phyloP scores from a whole-genome alignment of 2,797 vertebrate genomes.

The Eleutherodactylus coqui region DNA sequence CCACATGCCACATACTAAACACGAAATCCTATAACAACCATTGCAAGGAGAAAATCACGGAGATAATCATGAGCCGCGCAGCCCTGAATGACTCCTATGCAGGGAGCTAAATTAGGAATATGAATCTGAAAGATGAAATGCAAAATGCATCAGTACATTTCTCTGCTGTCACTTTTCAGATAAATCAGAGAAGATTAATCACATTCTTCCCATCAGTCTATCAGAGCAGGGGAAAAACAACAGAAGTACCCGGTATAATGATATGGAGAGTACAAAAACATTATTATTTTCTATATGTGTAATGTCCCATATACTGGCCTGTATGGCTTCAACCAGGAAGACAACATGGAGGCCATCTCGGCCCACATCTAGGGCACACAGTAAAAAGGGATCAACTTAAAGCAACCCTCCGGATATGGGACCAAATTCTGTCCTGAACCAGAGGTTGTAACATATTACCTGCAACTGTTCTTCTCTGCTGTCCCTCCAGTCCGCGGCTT shows the following conservation, averaged over 20 bases:
- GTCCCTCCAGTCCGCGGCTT: too few species aligned
- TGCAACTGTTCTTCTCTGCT: too few species aligned
- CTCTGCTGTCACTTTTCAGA: conserved; percentile 8
- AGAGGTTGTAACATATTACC: too few species aligned
- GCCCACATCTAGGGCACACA: neutral
- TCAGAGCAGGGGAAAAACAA: neutral
- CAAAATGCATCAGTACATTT: conserved; percentile 33
- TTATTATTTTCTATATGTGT: neutral
- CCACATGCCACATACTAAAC: neutral
- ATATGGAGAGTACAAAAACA: neutral
- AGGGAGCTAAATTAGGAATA: conserved; percentile 18
- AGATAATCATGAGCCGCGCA: conserved; percentile 24
- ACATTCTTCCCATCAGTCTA: conserved; percentile 2
- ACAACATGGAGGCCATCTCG: neutral
- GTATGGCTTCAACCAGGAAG: neutral
- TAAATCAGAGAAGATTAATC: conserved; percentile 20
- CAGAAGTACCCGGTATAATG: neutral
- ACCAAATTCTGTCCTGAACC: too few species aligned
- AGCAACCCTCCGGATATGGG: too few species aligned
- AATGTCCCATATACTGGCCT: neutral
- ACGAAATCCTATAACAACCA: conserved; percentile 6
- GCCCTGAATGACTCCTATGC: conserved; percentile 2
- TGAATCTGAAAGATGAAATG: conserved; percentile 31
- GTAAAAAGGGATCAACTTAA: neutral
- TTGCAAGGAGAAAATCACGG: conserved; percentile 21